phyloP scores from a whole-genome alignment of 2,888 invertebrate genomes.

The Troilus luridus region DNA sequence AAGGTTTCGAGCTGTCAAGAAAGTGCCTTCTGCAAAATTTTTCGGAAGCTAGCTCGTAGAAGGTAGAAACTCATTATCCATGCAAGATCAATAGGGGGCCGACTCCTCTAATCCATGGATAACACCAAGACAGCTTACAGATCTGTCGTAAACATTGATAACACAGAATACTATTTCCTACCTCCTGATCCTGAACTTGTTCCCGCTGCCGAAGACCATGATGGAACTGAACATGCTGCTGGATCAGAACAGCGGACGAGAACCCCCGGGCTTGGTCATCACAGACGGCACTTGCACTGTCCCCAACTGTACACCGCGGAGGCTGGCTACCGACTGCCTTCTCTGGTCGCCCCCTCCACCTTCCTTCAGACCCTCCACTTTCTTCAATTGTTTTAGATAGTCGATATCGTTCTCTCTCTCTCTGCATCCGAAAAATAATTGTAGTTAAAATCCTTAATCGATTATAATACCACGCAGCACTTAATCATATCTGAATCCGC shows the following conservation, averaged over 20 bases:
- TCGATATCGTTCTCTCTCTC: background rate
- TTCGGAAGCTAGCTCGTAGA: background rate
- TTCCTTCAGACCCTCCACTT: background rate
- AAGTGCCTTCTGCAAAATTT: background rate
- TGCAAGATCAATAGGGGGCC: background rate
- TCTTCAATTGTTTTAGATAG: background rate
- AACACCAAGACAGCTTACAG: background rate
- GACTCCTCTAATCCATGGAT: background rate
- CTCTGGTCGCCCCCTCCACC: conserved; percentile 15
- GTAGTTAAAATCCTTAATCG: background rate
- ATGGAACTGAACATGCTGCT: conserved; percentile 65
- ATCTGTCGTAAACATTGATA: background rate
- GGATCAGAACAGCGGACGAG: background rate
- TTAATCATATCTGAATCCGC: background rate
- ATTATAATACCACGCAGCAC: background rate
- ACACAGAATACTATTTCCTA: conserved; percentile 55
- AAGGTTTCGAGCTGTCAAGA: background rate
- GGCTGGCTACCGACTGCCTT: conserved; percentile 1
- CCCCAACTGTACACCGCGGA: conserved; percentile 28
- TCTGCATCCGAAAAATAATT: background rate
- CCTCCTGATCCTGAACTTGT: conserved; percentile 68
- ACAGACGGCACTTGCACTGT: background rate
- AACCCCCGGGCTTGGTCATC: conserved; percentile 53
- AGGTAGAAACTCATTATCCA: background rate
- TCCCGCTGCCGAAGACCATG: conserved; percentile 68